Base-by-base conservation (phyloP, 2,113 vertebrate species). In the Tapirus terrestris region DNA sequence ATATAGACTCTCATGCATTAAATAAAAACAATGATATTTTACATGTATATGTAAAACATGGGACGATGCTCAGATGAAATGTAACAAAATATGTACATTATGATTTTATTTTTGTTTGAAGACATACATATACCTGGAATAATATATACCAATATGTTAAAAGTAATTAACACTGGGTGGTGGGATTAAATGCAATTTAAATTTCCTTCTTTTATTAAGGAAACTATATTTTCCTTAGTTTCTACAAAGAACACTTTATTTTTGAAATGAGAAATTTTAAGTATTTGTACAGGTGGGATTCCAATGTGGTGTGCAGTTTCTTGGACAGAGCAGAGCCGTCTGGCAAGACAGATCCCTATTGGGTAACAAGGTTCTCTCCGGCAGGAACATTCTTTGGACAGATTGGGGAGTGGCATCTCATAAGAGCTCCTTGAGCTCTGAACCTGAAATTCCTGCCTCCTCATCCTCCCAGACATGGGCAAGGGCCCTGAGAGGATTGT, bases 221-320 rank as follows among this genome's bases (percentile, higher is more conserved):
- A 80, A 81, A 89, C 23, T 39, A 1, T 63, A 79, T 89, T 82
- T 86, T 79, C 68, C 75, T 95, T 75, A 23, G 21, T 93, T 95
- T 94, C 67, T 94, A 89, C 33, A 75, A 86, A 96, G 36, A 83
- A 63, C 48, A 91, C 25, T 90, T 82, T 70, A 65, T 97, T 97
- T 91, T 63, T 77, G 5, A 95, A 95, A 83, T 14, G 18, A 96
- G 72, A 92, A 92, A 83, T n/a, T 8, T 81, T 77, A 89, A 89
- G 58, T 94, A 76, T 98, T 96, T 97, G 39, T 75, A 86, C 95
- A 97, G 83, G 94, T 95, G 87, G 92, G 45, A 95, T 91, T 93
- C 92, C 80, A 86, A 27, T 33, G 39, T 23, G 53, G 79, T 87
- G 8, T 83, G 79, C 20, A 58, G 86, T 94, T 92, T 95, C 83